Base-by-base conservation (phyloP, 2,888 invertebrate genomes). In the Scaptomyza reducta region DNA sequence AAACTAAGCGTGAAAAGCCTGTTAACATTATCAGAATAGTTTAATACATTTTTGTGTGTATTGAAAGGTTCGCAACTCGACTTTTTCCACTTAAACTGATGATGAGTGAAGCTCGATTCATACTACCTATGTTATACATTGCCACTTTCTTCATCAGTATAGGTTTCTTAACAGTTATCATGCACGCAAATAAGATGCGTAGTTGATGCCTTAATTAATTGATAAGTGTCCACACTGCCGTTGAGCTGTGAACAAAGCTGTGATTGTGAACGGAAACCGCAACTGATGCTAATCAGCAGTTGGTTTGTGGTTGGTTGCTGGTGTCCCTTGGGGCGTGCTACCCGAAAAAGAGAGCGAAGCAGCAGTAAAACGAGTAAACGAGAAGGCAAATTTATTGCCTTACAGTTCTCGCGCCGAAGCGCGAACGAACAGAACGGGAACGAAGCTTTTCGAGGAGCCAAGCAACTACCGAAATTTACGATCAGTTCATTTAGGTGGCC, bases 391-490 rank as follows among this genome's bases (percentile, higher is more conserved):
- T 82, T 87, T 85, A 82, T 81, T 79, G 85, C 82, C 84, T 78
- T 69, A 70, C 81, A 78, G 87, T 81, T 73, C 53, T 67, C 25
- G 61, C 56, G 29, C 55, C 47, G 53, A 56, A 70, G 42, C 53
- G 33, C 35, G 41, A 38, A 14, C 18, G 31, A 70, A 59, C 50
- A 10, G 50, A 64, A 29, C 33, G 42, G 27, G 27, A 55, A 25
- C 44, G 25, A 62, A 6, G 22, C 63, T 50, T 42, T 55, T 67
- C 49, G 3, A 4, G 35, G 35, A 35, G 38, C 38, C 14, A 38
- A 38, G 38, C 75, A 77, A 84, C 85, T 84, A 75, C 73, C 67
- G 56, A 74, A 79, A 87, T 87, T 83, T 87, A 87, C 82, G 87
- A 83, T 74, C 88, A 56, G 70, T 79, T 76, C 82, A 79, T 79